Base-by-base conservation (phyloP, 2,113 vertebrate genomes). In the Electrona antarctica region DNA sequence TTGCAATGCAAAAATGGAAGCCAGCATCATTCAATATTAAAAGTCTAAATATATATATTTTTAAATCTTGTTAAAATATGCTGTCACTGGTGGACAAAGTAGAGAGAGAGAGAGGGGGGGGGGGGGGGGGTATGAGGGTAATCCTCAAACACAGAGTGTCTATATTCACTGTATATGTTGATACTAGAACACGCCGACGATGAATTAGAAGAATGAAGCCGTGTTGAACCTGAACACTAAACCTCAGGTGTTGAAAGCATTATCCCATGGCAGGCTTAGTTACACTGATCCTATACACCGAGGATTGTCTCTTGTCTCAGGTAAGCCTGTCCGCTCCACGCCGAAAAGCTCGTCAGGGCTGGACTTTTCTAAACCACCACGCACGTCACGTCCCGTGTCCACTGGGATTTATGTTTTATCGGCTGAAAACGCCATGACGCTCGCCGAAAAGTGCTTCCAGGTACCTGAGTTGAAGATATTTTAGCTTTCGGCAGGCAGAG, bases 171-270 rank as follows among this genome's bases (percentile, higher is more conserved):
- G 33, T 21, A 57, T 7, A 33, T 51, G 49, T 45, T 11, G 48
- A 81, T 79, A 77, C 76, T 57, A 74, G 69, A 82, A 70, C 61
- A 66, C 61, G 69, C 21, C 65, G 49, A 64, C 63, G 60, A 71
- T 77, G 59, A 52, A 82, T 78, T 10, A 21, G 15, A 56, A 67
- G 66, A 79, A 82, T 41, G 77, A 63, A 74, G 54, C 50, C 83
- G 69, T 72, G 76, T 11, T 29, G 21, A 62, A 76, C 46, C 72
- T 70, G 29, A 79, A 48, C 56, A 73, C 67, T 9, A 65, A 62
- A 58, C 71, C 49, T 63, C 2, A 74, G 75, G 74, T 80, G 68
- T 71, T 79, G 33, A 68, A 74, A 71, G 70, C 21, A 66, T 79
- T 78, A 81, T 64, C 67, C 56, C 33, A 41, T 6, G 64, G 14